A percentile compares a stretch with the other conserved stretches of the same genome.
phyloP scores from a whole-genome alignment of 2,888 invertebrate species.

The Plagodis dolabraria region DNA sequence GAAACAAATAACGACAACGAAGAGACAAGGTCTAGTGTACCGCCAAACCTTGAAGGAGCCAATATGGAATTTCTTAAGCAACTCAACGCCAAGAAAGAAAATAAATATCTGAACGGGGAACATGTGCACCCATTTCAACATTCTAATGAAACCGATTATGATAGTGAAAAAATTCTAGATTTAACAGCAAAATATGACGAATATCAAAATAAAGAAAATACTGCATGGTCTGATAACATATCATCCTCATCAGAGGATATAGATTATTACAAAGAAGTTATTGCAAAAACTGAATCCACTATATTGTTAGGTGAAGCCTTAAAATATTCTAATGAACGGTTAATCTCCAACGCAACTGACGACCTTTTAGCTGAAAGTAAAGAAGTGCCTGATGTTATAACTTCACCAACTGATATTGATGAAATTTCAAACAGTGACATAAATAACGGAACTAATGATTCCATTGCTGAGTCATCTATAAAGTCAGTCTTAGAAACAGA shows the following conservation, averaged over 20 bases:
- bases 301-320: constrained; percentile 36
- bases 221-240: constrained; percentile 28
- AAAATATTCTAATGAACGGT: constrained; percentile 29
- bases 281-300: constrained; percentile 18
- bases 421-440: constrained; percentile 60
- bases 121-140: constrained; percentile 77
- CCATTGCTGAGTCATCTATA: constrained; percentile 61
- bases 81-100: constrained; percentile 71
- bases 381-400: constrained; percentile 25
- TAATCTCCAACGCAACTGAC: constrained; percentile 21
- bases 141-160: constrained; percentile 20
- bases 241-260: constrained; percentile 25
- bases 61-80: constrained; percentile 81
- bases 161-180: constrained; percentile 14
- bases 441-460: constrained; percentile 46
- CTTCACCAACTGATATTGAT: constrained; percentile 5
- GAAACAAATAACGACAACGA: constrained; percentile 46
- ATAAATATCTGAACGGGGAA: constrained; percentile 56
- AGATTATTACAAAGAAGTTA: constrained; percentile 6
- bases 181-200: constrained; percentile 27
- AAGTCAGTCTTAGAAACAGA: constrained; percentile 52
- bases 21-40: constrained; percentile 54
- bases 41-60: constrained; percentile 73
- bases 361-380: constrained; percentile 31
- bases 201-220: constrained; percentile 17